Base-by-base conservation (phyloP, 2,113 vertebrate species). In the Steatornis caripensis region DNA sequence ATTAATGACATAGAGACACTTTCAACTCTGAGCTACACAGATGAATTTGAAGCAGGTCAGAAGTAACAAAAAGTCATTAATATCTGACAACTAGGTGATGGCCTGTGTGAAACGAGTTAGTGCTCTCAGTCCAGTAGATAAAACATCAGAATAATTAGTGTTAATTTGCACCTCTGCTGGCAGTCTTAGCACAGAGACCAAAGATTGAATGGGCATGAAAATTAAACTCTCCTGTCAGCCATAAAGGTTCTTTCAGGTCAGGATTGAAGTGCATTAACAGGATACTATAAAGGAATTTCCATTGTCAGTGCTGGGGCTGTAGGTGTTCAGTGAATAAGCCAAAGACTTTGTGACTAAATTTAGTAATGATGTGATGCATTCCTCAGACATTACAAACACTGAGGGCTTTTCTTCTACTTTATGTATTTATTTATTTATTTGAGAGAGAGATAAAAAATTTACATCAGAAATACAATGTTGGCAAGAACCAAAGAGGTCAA, bases 111-210 rank as follows among this genome's bases (percentile, higher is more conserved):
- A 98, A 97, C 89, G 91, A 95, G 78, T 95, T 95, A 90, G 55
- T 92, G 60, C 76, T 95, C 58, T 97, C 84, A 91, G 66, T 90
- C 89, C 81, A 95, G 75, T 95, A 97, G 89, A 97, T 97, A 97
- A 97, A 98, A 97, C 96, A 87, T 85, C 87, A 92, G 90, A 89
- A 90, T 98, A 98, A 98, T 98, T 97, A 97, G 97, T 97, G 95
- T 97, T 98, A 98, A 98, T 98, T 98, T 97, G 97, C 83, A 97
- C 94, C 94, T 86, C 48, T 96, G 90, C 96, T 98, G 97, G 94
- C 97, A 98, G 93, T 69, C 95, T 95, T 95, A 97, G 89, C 68
- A 93, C 82, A 97, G 93, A 97, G 95, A 94, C 87, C 97, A 98
- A 96, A 97, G 94, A 97, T 53, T 96, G 91, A 97, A 96, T 93